phyloP scores from a whole-genome alignment of 2,888 invertebrate genomes.

The Cheilosia scutellata region DNA sequence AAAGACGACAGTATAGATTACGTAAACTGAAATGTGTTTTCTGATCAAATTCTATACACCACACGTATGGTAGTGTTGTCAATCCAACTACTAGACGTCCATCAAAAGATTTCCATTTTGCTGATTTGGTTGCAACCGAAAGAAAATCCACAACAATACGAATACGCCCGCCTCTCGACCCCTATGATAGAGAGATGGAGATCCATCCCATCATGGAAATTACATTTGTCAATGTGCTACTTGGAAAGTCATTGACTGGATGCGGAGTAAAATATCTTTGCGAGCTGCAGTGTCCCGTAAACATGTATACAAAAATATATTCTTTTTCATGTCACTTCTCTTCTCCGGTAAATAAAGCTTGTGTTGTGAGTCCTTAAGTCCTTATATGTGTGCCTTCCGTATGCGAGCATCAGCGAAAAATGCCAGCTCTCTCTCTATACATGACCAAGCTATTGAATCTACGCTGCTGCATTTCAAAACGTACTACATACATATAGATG shows the following conservation, averaged over 20 bases:
- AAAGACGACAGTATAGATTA: too few species aligned
- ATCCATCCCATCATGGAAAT: slow-evolving; percentile 59
- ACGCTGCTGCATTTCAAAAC: slow-evolving; percentile 21
- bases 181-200: neutral
- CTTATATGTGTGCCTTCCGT: slow-evolving; percentile 32
- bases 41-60: slow-evolving; percentile 3
- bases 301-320: slow-evolving; percentile 35
- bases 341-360: neutral
- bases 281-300: slow-evolving; percentile 39
- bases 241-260: slow-evolving; percentile 71
- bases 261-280: slow-evolving; percentile 21
- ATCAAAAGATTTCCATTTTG: slow-evolving; percentile 3
- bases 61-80: neutral
- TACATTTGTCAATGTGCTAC: slow-evolving; percentile 62
- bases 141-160: slow-evolving; percentile 37
- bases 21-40: slow-evolving; percentile 18
- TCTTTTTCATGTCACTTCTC: slow-evolving; percentile 45
- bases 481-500: slow-evolving; percentile 10
- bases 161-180: slow-evolving; percentile 36
- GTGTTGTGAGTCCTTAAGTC: too few species aligned
- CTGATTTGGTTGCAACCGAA: slow-evolving; percentile 21
- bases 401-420: slow-evolving; percentile 58
- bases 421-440: slow-evolving; percentile 23
- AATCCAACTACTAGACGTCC: neutral
- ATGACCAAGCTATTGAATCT: slow-evolving; percentile 65